Evolutionary conservation across 2,888 invertebrate species (phyloP).

Genomic region (Oscheius sp.): DNA sequence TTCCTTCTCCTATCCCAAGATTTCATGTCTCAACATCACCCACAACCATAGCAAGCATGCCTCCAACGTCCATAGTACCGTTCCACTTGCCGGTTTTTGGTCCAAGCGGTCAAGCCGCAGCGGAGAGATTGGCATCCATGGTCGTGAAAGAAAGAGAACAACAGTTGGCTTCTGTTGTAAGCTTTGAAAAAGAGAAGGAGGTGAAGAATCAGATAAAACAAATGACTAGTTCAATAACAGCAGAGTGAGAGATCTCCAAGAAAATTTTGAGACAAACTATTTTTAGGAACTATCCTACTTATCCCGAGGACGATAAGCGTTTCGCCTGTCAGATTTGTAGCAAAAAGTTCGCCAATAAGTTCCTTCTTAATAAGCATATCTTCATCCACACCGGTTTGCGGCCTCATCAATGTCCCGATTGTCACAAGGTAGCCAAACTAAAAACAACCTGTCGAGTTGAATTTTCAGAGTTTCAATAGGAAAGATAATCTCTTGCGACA

Average conservation of each 20-base stretch:
- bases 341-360: conserved; percentile 33
- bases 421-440: conserved; percentile 12
- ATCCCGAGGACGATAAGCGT: conserved; percentile 24
- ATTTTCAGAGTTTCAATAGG: conserved; percentile 30
- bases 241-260: not conserved
- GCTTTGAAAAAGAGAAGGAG: conserved; percentile 21
- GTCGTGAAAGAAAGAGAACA: conserved; percentile 16
- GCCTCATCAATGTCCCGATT: conserved; percentile 31
- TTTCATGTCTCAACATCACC: no score
- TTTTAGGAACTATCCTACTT: conserved; percentile 4
- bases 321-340: conserved; percentile 25
- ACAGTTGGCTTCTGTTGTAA: conserved; percentile 10
- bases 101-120: conserved; percentile 13
- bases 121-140: conserved; percentile 14
- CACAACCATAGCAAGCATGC: no score
- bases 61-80: not conserved
- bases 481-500: conserved; percentile 31
- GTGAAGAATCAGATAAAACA: conserved; percentile 23
- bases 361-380: conserved; percentile 31
- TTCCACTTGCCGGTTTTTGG: conserved; percentile 1
- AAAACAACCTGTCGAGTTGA: no score
- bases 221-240: conserved; percentile 23
- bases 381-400: conserved; percentile 32
- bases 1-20: conserved; percentile 6
- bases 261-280: not conserved